These are phyloP conservation scores for Mimachlamys varia DNA, from an alignment of 2,888 invertebrate genomes.

Conservation along the genomic window DNA sequence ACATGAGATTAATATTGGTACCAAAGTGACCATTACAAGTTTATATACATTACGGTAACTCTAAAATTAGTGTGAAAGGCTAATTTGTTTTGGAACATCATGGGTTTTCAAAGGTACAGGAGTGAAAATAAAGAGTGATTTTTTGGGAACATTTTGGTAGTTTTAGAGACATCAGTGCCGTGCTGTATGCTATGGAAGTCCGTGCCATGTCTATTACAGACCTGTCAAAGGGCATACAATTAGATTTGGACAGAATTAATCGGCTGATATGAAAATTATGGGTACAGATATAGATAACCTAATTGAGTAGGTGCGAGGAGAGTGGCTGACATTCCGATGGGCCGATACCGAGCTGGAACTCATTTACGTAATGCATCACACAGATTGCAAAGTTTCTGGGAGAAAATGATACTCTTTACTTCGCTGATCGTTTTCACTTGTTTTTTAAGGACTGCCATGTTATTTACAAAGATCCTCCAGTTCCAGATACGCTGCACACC, in stretches of 20 bases:
- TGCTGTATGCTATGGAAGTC: neutral
- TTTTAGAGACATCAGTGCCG: neutral
- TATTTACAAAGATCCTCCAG: neutral
- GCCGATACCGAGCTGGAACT: neutral
- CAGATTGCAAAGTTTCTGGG: neutral
- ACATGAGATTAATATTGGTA: no score
- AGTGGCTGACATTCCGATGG: neutral
- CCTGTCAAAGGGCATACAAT: slow-evolving; percentile 13
- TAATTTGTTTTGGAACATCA: no score
- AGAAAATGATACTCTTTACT: slow-evolving; percentile 16
- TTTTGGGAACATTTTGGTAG: neutral
- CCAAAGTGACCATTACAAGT: neutral
- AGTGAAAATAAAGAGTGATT: neutral
- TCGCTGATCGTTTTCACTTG: neutral
- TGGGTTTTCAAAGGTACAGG: no score
- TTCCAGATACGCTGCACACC: neutral
- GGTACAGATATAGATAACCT: neutral
- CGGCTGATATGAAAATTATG: neutral
- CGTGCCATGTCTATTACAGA: neutral
- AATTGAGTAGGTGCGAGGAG: neutral
- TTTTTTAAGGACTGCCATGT: slow-evolving; percentile 9
- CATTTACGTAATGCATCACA: slow-evolving; percentile 2
- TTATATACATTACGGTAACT: neutral
- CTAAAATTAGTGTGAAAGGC: no score
- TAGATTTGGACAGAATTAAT: neutral